These are phyloP conservation scores for Apis cerana DNA, from an alignment of 1,140 invertebrate species.

Conservation along the genomic window DNA sequence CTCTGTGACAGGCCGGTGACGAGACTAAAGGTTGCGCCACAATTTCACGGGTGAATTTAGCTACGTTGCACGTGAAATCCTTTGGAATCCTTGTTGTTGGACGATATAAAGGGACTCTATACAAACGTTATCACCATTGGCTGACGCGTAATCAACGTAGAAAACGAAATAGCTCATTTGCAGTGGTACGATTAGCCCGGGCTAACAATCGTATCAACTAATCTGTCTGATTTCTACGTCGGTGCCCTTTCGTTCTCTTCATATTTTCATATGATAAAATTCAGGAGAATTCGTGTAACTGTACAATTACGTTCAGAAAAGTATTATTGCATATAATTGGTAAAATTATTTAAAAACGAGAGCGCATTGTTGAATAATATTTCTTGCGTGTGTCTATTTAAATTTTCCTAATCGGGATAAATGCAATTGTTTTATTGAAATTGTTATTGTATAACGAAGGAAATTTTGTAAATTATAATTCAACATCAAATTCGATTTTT, in stretches of 20 bases:
- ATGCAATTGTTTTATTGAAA: too few species aligned
- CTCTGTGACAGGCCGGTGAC: constrained; percentile 53
- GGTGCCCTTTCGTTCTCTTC: constrained; percentile 11
- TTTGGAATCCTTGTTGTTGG: constrained; percentile 31
- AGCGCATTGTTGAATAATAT: too few species aligned
- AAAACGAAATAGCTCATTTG: constrained; percentile 65
- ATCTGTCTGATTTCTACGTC: neutral
- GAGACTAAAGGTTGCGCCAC: constrained; percentile 52
- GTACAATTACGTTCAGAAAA: too few species aligned
- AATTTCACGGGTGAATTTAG: constrained; percentile 59
- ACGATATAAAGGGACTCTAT: constrained; percentile 41
- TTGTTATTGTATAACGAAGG: too few species aligned
- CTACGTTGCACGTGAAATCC: constrained; percentile 43
- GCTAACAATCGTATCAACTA: constrained; percentile 49
- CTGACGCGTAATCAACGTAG: constrained; percentile 54
- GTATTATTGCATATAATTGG: too few species aligned
- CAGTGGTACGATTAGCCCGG: constrained; percentile 47
- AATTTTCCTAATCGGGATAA: too few species aligned
- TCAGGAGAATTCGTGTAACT: too few species aligned
- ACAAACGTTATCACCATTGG: constrained; percentile 56
- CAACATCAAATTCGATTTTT: too few species aligned
- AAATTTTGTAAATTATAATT: too few species aligned
- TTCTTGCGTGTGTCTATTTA: too few species aligned
- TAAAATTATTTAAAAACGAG: too few species aligned
- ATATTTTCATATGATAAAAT: neutral